A percentile compares a stretch with the other conserved stretches of the same genome.
Evolutionary conservation across 2,888 invertebrate genomes (phyloP).

Genomic region (Agriopis aurantiaria): DNA sequence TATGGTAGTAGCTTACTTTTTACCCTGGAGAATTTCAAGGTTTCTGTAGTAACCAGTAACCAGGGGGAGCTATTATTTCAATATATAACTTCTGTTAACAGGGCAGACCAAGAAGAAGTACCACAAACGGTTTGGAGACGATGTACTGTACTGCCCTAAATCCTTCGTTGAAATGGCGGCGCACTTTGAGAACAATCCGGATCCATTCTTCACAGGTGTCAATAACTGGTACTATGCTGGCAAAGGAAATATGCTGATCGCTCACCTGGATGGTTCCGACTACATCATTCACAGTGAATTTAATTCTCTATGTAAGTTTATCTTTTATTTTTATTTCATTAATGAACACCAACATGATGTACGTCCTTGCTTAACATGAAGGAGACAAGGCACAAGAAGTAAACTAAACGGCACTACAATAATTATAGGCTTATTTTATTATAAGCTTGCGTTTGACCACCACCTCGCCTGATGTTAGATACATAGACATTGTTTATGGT

Average conservation of each 20-base stretch:
- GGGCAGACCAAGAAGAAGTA: slow-evolving; percentile 13
- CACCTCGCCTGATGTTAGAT: too few relatives aligned
- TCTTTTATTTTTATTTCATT: slow-evolving; percentile 2
- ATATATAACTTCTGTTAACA: not conserved
- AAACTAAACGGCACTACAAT: too few relatives aligned
- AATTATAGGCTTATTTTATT: too few relatives aligned
- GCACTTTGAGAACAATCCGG: slow-evolving; percentile 71
- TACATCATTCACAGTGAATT: slow-evolving; percentile 74
- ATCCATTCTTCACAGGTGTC: slow-evolving; percentile 67
- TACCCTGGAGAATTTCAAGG: not conserved
- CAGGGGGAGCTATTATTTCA: not conserved
- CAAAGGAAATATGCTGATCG: slow-evolving; percentile 70
- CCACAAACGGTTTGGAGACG: slow-evolving; percentile 65
- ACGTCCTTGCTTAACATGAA: too few relatives aligned
- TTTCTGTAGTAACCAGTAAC: too few relatives aligned
- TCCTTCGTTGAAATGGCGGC: slow-evolving; percentile 69
- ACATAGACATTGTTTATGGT: too few relatives aligned
- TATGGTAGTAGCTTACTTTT: not conserved
- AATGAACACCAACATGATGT: too few relatives aligned
- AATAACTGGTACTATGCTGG: slow-evolving; percentile 83
- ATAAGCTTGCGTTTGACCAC: too few relatives aligned
- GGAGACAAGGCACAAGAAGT: too few relatives aligned
- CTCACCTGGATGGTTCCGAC: slow-evolving; percentile 62
- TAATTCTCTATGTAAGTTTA: slow-evolving; percentile 73
- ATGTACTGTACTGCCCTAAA: slow-evolving; percentile 71